phyloP scores from a whole-genome alignment of 2,888 invertebrate genomes.

The Candidula unifasciata region DNA sequence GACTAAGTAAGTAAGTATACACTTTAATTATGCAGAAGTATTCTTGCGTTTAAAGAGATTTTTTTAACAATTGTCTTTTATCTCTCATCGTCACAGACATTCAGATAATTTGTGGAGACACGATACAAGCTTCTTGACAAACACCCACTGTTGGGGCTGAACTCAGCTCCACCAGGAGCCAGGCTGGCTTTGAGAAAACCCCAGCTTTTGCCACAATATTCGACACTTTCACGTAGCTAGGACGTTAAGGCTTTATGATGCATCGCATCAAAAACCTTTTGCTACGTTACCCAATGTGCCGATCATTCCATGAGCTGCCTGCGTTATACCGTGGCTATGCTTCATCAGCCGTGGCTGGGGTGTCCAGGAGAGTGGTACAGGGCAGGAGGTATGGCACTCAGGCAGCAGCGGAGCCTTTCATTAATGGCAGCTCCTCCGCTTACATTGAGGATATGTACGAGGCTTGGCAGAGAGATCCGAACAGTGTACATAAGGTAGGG shows the following conservation, averaged over 20 bases:
- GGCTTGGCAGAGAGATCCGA: conserved; percentile 94
- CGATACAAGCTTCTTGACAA: too few relatives aligned
- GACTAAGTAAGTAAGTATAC: too few relatives aligned
- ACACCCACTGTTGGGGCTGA: not conserved
- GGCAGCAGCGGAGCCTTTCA: conserved; percentile 87
- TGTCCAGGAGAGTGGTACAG: conserved; percentile 39
- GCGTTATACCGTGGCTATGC: conserved; percentile 54
- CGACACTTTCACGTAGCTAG: conserved; percentile 73
- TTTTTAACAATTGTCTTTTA: conserved; percentile 6
- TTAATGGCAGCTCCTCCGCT: conserved; percentile 94
- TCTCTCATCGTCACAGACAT: not conserved
- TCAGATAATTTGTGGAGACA: not conserved
- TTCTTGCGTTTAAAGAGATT: too few relatives aligned
- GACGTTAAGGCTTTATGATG: conserved; percentile 64
- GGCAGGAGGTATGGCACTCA: conserved; percentile 64
- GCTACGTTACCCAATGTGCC: conserved; percentile 54
- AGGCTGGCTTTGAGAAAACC: conserved; percentile 57
- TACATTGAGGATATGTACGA: conserved; percentile 99
- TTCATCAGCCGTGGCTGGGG: conserved; percentile 57
- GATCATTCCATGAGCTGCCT: conserved; percentile 54
- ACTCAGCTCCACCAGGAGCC: conserved; percentile 39
- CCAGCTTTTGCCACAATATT: conserved; percentile 68
- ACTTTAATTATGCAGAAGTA: not conserved
- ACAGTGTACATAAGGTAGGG: conserved; percentile 92
- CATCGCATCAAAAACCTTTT: conserved; percentile 58